Conservation (phyloP, 2,888 invertebrate species). For the Octodonta nipae region DNA sequence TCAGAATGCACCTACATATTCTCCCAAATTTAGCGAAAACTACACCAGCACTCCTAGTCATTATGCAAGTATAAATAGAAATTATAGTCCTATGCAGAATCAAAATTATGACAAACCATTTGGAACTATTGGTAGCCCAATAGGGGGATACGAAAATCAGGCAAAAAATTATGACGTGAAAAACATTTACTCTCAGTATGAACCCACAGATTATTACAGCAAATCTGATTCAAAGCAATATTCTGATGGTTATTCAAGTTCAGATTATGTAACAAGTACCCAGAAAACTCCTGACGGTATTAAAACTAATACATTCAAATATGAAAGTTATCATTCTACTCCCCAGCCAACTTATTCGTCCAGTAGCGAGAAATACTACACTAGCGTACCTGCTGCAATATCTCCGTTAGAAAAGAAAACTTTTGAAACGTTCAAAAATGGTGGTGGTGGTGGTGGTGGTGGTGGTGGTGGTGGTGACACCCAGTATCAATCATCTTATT, state of each 20-base stretch:
- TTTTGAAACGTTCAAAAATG: constrained; percentile 25
- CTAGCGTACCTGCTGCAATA: constrained; percentile 21
- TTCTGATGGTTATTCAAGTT: constrained; percentile 27
- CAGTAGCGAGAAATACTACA: constrained; percentile 30
- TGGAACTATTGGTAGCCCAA: no score
- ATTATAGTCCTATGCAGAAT: constrained; percentile 8
- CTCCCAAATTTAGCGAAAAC: constrained; percentile 18
- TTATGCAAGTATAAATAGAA: constrained; percentile 7
- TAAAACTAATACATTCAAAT: constrained; percentile 30
- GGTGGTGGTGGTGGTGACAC: no score
- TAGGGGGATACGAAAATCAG: background rate
- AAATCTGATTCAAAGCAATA: constrained; percentile 11
- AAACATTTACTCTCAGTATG: background rate
- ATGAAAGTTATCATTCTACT: constrained; percentile 29
- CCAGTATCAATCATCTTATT: constrained; percentile 26
- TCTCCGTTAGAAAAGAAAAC: constrained; percentile 20
- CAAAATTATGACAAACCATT: no score
- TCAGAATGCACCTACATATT: constrained; percentile 20
- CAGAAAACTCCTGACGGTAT: constrained; percentile 33
- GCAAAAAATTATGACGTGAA: background rate
- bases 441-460: no score
- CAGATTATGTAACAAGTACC: constrained; percentile 29
- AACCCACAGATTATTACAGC: constrained; percentile 9
- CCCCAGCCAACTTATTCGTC: constrained; percentile 28
- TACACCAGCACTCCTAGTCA: constrained; percentile 3